Percentiles rank a stretch among this genome's conserved stretches.
Evolutionary conservation across 64 coral and sea anemone species (phyloP).

Genomic region (Cladopsammia gracilis): DNA sequence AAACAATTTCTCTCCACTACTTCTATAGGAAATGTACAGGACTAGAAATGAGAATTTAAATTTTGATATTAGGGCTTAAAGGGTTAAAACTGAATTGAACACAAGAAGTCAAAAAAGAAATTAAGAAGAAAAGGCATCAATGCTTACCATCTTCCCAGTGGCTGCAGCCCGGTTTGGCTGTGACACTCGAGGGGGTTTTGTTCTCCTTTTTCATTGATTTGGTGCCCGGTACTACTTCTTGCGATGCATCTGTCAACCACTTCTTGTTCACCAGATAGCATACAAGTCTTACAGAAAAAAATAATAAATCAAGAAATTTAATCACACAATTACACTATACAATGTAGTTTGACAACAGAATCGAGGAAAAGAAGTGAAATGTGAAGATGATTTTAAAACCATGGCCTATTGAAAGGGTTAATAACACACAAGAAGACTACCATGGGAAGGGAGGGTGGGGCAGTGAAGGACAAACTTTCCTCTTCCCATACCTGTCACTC

Average conservation of each 20-base stretch:
- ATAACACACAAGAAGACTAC: too few relatives aligned
- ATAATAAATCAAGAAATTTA: not conserved
- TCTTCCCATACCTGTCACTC: too few relatives aligned
- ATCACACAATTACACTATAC: too few relatives aligned
- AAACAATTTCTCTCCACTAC: too few relatives aligned
- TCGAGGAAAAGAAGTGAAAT: not conserved
- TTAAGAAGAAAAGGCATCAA: too few relatives aligned
- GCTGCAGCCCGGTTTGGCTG: constrained; percentile 34
- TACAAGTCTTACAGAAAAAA: constrained; percentile 4
- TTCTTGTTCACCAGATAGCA: constrained; percentile 30
- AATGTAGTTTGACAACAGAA: not conserved
- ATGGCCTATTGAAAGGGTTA: too few relatives aligned
- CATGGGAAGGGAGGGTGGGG: too few relatives aligned
- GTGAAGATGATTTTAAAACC: too few relatives aligned
- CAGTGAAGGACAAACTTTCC: too few relatives aligned
- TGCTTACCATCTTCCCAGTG: constrained; percentile 33
- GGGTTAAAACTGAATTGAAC: not conserved
- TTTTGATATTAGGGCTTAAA: not conserved
- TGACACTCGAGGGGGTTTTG: not conserved
- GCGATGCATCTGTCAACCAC: not conserved
- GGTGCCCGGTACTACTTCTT: not conserved
- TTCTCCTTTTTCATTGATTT: not conserved
- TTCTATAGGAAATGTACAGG: too few relatives aligned
- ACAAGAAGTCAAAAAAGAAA: too few relatives aligned
- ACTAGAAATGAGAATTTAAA: too few relatives aligned